Conservation (phyloP, 2,113 vertebrate species). For the Odocoileus hemionus region DNA sequence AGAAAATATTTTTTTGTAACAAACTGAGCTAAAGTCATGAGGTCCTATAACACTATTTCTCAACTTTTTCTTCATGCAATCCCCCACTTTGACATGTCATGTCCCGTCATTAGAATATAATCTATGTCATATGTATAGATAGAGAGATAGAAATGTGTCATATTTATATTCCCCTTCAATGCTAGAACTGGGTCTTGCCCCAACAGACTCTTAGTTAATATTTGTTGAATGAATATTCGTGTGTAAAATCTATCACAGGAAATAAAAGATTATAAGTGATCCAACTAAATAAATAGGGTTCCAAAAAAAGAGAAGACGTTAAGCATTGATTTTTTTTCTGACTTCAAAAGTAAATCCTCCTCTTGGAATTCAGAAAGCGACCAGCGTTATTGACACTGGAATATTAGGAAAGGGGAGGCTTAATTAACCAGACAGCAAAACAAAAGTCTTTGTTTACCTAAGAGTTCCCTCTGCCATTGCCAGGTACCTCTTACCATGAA, state of each 20-base stretch:
- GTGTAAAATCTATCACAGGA: slow-evolving; percentile 17
- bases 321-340: slow-evolving; percentile 6
- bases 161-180: not conserved
- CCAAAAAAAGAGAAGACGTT: not conserved
- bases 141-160: not conserved
- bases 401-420: not conserved
- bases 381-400: not conserved
- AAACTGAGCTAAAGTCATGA: not conserved
- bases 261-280: slow-evolving; percentile 49
- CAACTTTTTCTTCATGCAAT: not conserved
- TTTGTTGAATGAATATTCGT: slow-evolving; percentile 34
- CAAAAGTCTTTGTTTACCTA: slow-evolving; percentile 7
- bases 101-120: not conserved
- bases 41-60: not conserved
- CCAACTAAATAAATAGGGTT: slow-evolving; percentile 33
- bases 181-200: not conserved
- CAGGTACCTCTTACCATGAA: not conserved
- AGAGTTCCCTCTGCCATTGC: not conserved
- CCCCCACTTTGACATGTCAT: not conserved
- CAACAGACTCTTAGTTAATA: slow-evolving; percentile 16
- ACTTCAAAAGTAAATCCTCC: slow-evolving; percentile 41
- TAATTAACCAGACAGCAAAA: slow-evolving; percentile 43
- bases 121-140: not conserved
- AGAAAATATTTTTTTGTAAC: not conserved
- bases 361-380: slow-evolving; percentile 48